Conservation (phyloP, 53 echinoderm and acorn worm species). For the Crossaster papposus region DNA sequence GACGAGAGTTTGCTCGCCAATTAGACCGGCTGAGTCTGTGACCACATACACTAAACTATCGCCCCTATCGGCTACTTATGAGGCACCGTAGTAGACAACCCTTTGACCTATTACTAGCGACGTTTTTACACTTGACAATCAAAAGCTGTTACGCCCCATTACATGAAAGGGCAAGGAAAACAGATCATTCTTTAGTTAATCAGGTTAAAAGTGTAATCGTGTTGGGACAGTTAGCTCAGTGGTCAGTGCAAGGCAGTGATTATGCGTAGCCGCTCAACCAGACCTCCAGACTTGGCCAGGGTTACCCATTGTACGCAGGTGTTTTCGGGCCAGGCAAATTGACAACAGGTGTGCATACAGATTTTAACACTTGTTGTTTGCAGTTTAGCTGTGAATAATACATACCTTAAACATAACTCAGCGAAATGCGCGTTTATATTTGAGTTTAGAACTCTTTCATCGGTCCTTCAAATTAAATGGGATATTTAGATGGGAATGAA, state of each 20-base stretch:
- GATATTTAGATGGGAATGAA: too few relatives aligned
- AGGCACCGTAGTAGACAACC: not conserved
- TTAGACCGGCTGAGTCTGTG: slow-evolving; percentile 36
- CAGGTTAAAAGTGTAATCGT: slow-evolving; percentile 13
- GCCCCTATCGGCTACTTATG: not conserved
- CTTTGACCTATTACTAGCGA: slow-evolving; percentile 36
- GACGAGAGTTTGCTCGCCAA: slow-evolving; percentile 10
- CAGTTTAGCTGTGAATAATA: not conserved
- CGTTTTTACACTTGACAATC: slow-evolving; percentile 16
- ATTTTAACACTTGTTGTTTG: slow-evolving; percentile 15
- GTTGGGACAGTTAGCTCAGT: slow-evolving; percentile 42
- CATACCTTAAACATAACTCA: not conserved
- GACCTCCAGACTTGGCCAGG: not conserved
- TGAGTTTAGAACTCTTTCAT: too few relatives aligned
- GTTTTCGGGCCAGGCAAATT: slow-evolving; percentile 39
- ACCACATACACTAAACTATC: not conserved
- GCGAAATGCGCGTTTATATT: not conserved
- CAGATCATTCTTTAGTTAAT: slow-evolving; percentile 35
- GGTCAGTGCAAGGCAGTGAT: not conserved
- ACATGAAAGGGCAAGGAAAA: slow-evolving; percentile 7
- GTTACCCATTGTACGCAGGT: slow-evolving; percentile 5
- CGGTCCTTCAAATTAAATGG: too few relatives aligned
- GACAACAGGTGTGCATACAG: slow-evolving; percentile 44
- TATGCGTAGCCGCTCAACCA: not conserved
- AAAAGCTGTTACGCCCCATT: not conserved